These are phyloP conservation scores for Crotalus tigris DNA, from an alignment of 2,113 vertebrate genomes.

Conservation along the genomic window DNA sequence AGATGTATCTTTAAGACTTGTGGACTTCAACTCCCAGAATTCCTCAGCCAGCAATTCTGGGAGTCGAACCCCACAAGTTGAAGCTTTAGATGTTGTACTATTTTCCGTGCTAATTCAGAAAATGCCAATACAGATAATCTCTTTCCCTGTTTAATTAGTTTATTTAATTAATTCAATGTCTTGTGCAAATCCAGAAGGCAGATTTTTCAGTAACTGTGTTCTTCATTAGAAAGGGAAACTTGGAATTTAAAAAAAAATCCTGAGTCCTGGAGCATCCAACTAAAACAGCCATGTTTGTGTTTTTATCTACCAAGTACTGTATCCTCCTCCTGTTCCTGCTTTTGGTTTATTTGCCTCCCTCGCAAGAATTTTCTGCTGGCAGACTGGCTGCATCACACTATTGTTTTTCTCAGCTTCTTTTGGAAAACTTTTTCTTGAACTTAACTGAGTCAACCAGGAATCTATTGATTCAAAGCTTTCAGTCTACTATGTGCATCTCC, in stretches of 20 bases:
- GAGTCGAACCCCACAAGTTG: too few relatives aligned
- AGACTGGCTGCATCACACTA: neutral
- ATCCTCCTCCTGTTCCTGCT: neutral
- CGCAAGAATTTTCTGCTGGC: neutral
- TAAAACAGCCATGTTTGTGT: neutral
- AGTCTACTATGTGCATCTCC: neutral
- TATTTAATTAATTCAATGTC: neutral
- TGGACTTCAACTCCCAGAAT: too few relatives aligned
- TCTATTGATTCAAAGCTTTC: neutral
- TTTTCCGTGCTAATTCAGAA: neutral
- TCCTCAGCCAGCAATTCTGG: too few relatives aligned
- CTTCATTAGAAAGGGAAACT: neutral
- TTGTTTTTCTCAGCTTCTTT: neutral
- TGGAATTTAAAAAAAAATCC: neutral
- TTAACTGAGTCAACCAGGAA: neutral
- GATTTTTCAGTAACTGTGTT: neutral
- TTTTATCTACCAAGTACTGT: neutral
- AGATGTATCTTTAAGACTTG: neutral
- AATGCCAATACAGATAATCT: neutral
- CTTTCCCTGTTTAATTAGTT: neutral
- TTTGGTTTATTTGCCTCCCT: neutral
- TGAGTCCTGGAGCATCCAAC: neutral
- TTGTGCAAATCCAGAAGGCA: neutral
- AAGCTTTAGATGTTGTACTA: neutral
- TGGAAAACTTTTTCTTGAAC: neutral